Percentiles rank a stretch among this genome's conserved stretches.
phyloP scores from a whole-genome alignment of 2,113 vertebrate species.

The Mirounga angustirostris region DNA sequence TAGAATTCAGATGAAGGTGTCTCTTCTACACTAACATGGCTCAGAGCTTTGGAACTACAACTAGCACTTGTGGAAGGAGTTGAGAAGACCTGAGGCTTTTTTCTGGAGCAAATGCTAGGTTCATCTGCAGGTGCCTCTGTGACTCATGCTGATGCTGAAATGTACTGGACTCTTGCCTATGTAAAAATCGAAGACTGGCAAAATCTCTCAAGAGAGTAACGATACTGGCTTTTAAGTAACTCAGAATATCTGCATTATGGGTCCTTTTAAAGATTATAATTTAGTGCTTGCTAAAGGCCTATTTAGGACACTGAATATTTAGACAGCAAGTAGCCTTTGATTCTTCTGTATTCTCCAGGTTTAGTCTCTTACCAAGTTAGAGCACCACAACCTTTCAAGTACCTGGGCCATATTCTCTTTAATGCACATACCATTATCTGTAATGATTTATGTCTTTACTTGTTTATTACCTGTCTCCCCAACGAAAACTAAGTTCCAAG shows the following conservation, averaged over 20 bases:
- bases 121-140: neutral
- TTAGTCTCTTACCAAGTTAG: constrained; percentile 1
- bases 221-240: neutral
- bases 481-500: constrained; percentile 38
- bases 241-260: neutral
- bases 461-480: neutral
- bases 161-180: neutral
- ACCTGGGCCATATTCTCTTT: neutral
- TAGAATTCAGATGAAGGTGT: neutral
- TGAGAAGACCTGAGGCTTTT: neutral
- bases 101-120: neutral
- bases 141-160: constrained; percentile 8
- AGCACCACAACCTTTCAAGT: neutral
- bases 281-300: neutral
- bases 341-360: neutral
- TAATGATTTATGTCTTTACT: neutral
- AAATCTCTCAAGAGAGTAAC: neutral
- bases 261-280: constrained; percentile 18
- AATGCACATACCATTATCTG: neutral
- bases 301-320: neutral
- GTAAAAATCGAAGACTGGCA: neutral
- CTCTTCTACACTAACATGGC: neutral
- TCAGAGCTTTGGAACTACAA: constrained; percentile 25
- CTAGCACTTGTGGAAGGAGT: neutral
- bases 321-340: neutral